Evolutionary conservation across 2,797 vertebrate genomes (phyloP).

Genomic region (Hozukius guyotensis): DNA sequence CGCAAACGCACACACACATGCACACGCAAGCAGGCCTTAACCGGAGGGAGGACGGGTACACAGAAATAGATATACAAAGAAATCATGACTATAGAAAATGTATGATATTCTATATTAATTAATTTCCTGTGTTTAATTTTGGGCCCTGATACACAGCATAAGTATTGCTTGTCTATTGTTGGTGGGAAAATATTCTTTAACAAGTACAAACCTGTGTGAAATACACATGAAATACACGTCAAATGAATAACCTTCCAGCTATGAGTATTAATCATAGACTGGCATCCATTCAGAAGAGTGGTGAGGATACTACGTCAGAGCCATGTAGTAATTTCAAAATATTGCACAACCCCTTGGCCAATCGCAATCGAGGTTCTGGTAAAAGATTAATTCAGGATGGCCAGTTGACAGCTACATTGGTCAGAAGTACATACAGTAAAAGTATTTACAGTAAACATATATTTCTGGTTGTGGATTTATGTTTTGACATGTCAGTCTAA

Average conservation of each 20-base stretch:
- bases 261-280: not conserved
- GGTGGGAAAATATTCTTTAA: not conserved
- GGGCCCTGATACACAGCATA: not conserved
- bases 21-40: not conserved
- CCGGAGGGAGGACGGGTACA: not conserved
- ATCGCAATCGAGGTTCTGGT: not conserved
- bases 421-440: not conserved
- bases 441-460: not conserved
- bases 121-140: not conserved
- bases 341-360: not conserved
- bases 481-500: not conserved
- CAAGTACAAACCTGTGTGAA: not conserved
- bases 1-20: not conserved
- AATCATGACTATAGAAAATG: not conserved
- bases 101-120: not conserved
- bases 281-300: not conserved
- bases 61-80: not conserved
- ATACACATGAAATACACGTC: no score
- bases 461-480: not conserved
- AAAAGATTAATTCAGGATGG: not conserved
- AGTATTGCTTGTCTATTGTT: not conserved
- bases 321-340: not conserved
- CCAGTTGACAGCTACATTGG: not conserved
- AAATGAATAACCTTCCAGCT: not conserved
- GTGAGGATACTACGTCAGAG: not conserved